Evolutionary conservation across 2,888 invertebrate genomes (phyloP), one percentile per base, ranked within the genome.

Genomic region (Drosophila melanosoma): DNA sequence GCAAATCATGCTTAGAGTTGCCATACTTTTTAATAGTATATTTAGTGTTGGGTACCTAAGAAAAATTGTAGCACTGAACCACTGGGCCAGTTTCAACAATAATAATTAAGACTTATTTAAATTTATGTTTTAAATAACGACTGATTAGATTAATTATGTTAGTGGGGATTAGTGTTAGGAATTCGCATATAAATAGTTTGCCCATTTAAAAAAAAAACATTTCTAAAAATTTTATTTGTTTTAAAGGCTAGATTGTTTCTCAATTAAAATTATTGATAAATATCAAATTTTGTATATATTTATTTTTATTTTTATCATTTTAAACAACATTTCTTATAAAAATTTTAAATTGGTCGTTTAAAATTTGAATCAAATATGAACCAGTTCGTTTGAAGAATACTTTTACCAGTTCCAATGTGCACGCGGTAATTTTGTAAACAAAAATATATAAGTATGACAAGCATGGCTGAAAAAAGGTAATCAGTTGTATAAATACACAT

Each of bases 401-500:
- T 36, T 11, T 0, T 29, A 15, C 35, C 11, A 64, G 64, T 53
- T 68, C 63, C 45, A 62, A 52, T 38, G 51, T 38, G 63, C 82
- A 83, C 84, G 87, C 66, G 89, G 87, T 75, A 53, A 54, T 65
- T 74, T 74, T 77, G 76, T 79, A 82, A 83, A 82, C 67, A 78
- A 73, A 70, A 38, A 12, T 29, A 49, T 72, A 26, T 56, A 51
- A 51, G 88, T 74, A 45, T 79, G 33, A 45, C 79, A 23, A 75
- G 57, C 56, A 74, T 81, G 56, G 82, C 81, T 60, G 92, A 91
- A 54, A 91, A 92, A 61, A 85, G 84, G 91, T 68, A 38, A 52
- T 83, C 17, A 3, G 42, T 32, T 2, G 17, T 12, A 32, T n/a
- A 26, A 15, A 51, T 17, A 6, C 15, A 1, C 12, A 23, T 12